Base-by-base conservation (phyloP, 2,797 vertebrate species). In the Crypturellus tataupa region DNA sequence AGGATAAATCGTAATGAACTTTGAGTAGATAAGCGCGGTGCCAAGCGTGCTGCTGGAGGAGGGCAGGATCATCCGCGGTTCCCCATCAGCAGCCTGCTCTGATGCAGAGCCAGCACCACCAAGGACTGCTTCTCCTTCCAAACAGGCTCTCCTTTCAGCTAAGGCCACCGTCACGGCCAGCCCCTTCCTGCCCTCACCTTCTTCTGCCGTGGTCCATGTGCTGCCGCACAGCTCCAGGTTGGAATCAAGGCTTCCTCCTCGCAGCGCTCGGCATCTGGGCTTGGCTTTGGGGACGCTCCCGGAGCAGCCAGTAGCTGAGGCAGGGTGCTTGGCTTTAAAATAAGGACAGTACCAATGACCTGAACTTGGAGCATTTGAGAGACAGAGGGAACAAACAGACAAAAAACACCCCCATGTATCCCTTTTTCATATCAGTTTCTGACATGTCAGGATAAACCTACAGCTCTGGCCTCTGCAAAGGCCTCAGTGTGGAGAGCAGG, bases 121-220 rank as follows among this genome's bases (percentile, higher is more conserved):
- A 51, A 19, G 6, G 24, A 40, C 5, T 27, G 31, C 12, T 64
- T 69, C 40, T 47, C 51, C 37, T 18, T 35, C 25, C 72, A 40
- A 21, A 33, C 77, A 67, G n/a, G 51, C 27, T 80, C 56, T 80
- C n/a, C 42, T 33, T 46, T 21, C 33, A 20, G 31, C 59, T 58
- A 27, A 69, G 42, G 29, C n/a, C 51, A 46, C 10, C 67, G 33
- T 19, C 14, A 10, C 37, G 40, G 21, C 37, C 20, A n/a, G 23
- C 44, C 39, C 29, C 37, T 20, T 82, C 25, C 42, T 7, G 3
- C 56, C 18, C 89, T 96, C 53, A 97, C 96, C 96, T 91, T 92
- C 68, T 24, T 95, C 93, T 70, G 80, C 44, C 15, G 87, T 5
- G 2, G 7, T 46, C 96, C 94, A 87, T 37, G 90, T 51, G 49